Evolutionary conservation across 2,113 vertebrate species (phyloP).

Genomic region (Mobula hypostoma): DNA sequence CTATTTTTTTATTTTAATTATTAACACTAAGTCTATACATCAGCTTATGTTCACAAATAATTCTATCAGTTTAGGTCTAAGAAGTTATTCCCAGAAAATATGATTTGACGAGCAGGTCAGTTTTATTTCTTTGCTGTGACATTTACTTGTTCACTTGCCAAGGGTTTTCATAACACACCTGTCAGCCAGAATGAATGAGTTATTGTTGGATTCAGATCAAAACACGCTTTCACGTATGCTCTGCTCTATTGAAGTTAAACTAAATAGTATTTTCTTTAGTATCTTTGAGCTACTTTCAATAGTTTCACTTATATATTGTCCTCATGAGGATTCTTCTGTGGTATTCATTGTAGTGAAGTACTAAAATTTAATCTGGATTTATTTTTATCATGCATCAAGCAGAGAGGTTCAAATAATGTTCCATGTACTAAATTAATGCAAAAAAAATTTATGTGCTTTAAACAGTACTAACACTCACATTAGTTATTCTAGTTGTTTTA

Average conservation of each 20-base stretch:
- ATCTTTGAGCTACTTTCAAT: slow-evolving; percentile 14
- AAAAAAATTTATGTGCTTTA: neutral
- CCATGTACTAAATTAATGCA: neutral
- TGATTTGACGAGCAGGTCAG: neutral
- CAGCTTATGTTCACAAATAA: neutral
- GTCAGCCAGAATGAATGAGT: slow-evolving; percentile 13
- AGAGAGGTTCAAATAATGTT: neutral
- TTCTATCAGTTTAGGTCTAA: neutral
- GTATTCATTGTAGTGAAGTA: neutral
- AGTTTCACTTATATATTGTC: neutral
- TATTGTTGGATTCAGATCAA: slow-evolving; percentile 19
- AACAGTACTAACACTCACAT: neutral
- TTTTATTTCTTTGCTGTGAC: neutral
- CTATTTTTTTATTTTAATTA: neutral
- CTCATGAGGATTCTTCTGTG: neutral
- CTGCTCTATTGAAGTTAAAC: slow-evolving; percentile 20
- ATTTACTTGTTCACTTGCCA: slow-evolving; percentile 27
- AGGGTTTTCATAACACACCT: neutral
- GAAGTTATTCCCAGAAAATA: neutral
- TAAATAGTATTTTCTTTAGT: slow-evolving; percentile 2
- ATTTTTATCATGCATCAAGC: neutral
- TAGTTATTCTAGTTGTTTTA: neutral
- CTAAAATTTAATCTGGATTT: slow-evolving; percentile 13
- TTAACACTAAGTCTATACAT: neutral
- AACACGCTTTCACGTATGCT: neutral